Conservation (phyloP, 1,140 invertebrate species). For the Lamellibrachia luymesi region DNA sequence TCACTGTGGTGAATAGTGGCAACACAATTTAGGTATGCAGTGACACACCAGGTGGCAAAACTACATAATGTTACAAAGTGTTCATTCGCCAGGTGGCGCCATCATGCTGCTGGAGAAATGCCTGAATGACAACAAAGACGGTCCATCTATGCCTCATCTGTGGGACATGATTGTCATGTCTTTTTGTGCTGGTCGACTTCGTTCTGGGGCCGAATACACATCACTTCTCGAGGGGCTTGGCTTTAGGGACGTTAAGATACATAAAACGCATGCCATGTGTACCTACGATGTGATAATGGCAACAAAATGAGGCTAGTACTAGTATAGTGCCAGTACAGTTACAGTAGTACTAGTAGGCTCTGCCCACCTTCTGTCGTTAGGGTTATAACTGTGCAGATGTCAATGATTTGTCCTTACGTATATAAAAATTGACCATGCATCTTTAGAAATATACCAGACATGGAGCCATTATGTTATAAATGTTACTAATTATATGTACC, state of each 20-base stretch:
- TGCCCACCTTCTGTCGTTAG: too few relatives aligned
- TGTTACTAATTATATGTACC: neutral
- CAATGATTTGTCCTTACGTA: too few relatives aligned
- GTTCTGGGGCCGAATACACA: slow-evolving; percentile 10
- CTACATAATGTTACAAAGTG: too few relatives aligned
- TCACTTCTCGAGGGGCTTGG: neutral
- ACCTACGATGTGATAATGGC: slow-evolving; percentile 9
- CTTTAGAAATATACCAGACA: too few relatives aligned
- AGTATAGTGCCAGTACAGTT: too few relatives aligned
- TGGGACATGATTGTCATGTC: slow-evolving; percentile 7
- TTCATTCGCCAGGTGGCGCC: neutral
- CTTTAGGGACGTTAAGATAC: slow-evolving; percentile 7
- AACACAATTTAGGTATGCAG: too few relatives aligned
- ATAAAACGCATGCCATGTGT: neutral
- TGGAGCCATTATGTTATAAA: neutral
- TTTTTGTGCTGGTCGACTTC: neutral
- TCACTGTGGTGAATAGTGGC: too few relatives aligned
- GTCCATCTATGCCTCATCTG: neutral
- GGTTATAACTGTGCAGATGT: too few relatives aligned
- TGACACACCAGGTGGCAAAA: too few relatives aligned
- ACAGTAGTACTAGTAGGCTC: too few relatives aligned
- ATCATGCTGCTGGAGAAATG: slow-evolving; percentile 11
- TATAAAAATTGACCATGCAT: too few relatives aligned
- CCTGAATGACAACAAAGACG: neutral
- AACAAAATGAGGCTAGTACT: neutral